Evolutionary conservation across 2,113 vertebrate species (phyloP), one percentile per base, ranked within the genome.

Genomic region (Pardalotus punctatus): DNA sequence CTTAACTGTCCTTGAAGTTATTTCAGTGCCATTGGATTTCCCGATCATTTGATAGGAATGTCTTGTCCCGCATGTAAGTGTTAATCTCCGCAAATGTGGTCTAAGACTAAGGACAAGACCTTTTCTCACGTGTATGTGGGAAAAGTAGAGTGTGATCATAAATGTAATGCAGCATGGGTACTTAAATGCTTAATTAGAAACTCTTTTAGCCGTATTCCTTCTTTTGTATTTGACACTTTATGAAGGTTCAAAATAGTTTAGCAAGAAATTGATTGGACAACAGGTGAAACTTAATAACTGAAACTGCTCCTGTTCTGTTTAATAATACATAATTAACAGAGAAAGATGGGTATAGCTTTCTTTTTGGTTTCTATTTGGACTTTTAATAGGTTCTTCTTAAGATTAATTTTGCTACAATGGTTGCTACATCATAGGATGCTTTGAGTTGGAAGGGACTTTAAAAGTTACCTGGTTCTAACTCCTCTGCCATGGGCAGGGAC

Each of bases 11-110:
- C 25, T 14, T n/a, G 31, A 31, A 57, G 73, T 86, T 71, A 8
- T 17, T 69, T 43, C 57, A 17, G 53, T 12, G 8, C 51, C 33
- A 0, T 25, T 50, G 29, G 24, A 2, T 70, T 66, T 50, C 38
- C 11, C 20, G 14, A 5, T 42, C 14, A 22, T 58, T 50, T 42
- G 14, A 8, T 15, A 43, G 53, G 29, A n/a, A 7, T 51, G 40
- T 12, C 25, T 28, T 36, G n/a, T 21, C 35, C 40, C 3, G 0
- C 45, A 1, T 22, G 84, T 14, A 71, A 36, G 35, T 9, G 9
- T 12, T 58, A 5, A 9, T 38, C 18, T 42, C 20, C 0, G 0
- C 24, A 43, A 12, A 9, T 10, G 48, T 5, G 16, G 6, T 22
- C 35, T 72, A 10, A 77, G n/a, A 1, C 23, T 18, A 9, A 24